These are phyloP conservation scores for Peucedramus taeniatus DNA, from an alignment of 2,113 vertebrate species.

Conservation along the genomic window DNA sequence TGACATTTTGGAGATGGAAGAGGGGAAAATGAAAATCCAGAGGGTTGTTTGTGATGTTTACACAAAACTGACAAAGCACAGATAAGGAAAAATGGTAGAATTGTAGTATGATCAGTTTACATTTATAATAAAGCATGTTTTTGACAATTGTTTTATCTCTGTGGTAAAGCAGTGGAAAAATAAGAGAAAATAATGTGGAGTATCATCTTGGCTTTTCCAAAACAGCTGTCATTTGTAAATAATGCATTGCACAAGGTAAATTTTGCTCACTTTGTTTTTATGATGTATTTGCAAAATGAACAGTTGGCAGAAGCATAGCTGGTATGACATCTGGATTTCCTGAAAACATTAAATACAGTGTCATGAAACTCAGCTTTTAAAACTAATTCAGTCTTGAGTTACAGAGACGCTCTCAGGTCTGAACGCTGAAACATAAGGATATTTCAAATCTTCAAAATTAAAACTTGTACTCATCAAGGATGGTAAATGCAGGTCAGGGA, in stretches of 20 bases:
- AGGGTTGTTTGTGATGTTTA: neutral
- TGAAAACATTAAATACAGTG: neutral
- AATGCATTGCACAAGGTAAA: neutral
- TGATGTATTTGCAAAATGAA: neutral
- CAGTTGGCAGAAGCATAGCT: neutral
- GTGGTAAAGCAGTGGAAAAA: neutral
- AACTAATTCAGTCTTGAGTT: neutral
- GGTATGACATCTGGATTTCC: neutral
- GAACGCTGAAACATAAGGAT: neutral
- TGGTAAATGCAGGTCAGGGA: rapidly evolving
- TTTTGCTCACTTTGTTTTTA: neutral
- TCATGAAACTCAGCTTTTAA: neutral
- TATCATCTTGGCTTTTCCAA: neutral
- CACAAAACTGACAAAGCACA: neutral
- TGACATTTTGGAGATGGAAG: neutral
- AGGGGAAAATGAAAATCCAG: neutral
- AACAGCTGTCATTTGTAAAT: constrained; percentile 11
- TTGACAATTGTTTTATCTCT: neutral
- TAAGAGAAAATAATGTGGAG: neutral
- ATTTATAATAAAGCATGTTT: neutral
- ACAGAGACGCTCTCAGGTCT: neutral
- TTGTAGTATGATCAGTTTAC: neutral
- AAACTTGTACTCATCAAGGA: neutral
- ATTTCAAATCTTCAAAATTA: neutral
- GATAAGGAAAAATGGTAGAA: neutral